A percentile compares a stretch with the other conserved stretches of the same genome.
Conservation (phyloP, 2,113 vertebrate species). For the Phyllopteryx taeniolatus region DNA sequence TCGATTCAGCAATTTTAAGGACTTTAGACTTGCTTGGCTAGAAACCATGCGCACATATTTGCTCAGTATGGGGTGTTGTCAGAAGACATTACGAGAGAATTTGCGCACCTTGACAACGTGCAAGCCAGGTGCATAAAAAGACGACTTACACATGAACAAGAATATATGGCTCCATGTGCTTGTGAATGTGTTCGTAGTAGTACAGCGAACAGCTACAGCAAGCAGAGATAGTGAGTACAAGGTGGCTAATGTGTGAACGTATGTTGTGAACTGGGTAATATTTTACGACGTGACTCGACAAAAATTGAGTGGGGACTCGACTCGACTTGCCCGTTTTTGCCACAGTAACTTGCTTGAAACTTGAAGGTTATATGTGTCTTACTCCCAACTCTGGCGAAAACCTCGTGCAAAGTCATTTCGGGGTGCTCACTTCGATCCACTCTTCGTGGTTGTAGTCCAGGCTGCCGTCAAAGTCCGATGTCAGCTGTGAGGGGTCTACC, state of each 20-base stretch:
- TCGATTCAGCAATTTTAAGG: too few relatives aligned
- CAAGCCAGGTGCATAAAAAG: too few relatives aligned
- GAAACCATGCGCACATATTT: too few relatives aligned
- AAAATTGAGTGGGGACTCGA: not conserved
- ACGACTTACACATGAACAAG: too few relatives aligned
- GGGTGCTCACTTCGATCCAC: conserved; percentile 84
- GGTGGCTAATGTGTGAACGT: not conserved
- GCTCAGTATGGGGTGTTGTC: too few relatives aligned
- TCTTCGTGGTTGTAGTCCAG: conserved; percentile 99
- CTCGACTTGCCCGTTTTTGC: not conserved
- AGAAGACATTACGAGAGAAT: too few relatives aligned
- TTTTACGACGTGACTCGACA: not conserved
- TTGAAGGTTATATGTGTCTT: not conserved
- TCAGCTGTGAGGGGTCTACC: conserved; percentile 97
- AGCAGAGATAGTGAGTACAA: not conserved
- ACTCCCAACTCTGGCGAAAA: not conserved
- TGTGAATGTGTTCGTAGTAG: too few relatives aligned
- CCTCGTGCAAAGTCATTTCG: too few relatives aligned
- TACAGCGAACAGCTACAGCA: too few relatives aligned
- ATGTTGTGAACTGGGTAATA: not conserved
- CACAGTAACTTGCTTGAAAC: not conserved
- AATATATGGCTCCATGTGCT: too few relatives aligned
- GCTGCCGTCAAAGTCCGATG: conserved; percentile 95
- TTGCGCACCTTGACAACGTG: too few relatives aligned
- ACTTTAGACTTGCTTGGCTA: too few relatives aligned